These are phyloP conservation scores for Rhabdomys pumilio DNA, from an alignment of 2,797 vertebrate genomes.

Conservation along the genomic window DNA sequence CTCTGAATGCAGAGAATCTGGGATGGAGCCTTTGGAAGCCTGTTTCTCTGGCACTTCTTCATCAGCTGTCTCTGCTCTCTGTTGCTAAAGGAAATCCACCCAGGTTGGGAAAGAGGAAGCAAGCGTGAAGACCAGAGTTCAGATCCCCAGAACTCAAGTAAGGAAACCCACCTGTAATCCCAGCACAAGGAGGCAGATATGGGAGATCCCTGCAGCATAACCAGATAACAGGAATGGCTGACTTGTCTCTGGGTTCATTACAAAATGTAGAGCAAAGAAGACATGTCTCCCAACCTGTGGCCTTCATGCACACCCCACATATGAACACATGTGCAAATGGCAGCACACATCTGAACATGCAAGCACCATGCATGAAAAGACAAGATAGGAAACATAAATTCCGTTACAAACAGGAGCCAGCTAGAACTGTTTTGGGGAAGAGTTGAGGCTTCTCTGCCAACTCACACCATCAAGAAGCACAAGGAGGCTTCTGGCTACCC, in stretches of 20 bases:
- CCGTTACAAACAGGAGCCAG: not conserved
- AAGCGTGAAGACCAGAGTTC: not conserved
- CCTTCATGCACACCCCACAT: not conserved
- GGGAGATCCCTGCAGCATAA: not conserved
- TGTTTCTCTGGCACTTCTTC: not conserved
- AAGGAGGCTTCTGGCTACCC: not conserved
- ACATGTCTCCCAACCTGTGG: not conserved
- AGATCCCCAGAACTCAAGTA: not conserved
- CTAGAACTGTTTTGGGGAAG: not conserved
- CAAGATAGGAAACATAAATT: not conserved
- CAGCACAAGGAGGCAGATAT: not conserved
- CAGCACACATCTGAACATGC: not conserved
- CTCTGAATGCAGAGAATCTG: not conserved
- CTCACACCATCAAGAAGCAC: not conserved
- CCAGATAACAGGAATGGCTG: not conserved
- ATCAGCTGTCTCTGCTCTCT: not conserved
- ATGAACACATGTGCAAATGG: accelerated
- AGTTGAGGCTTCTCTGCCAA: not conserved
- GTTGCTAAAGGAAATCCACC: conserved; percentile 5
- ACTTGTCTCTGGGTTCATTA: not conserved
- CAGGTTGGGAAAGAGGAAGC: not conserved
- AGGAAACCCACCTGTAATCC: not conserved
- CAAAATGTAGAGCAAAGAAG: not conserved
- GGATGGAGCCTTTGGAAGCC: not conserved
- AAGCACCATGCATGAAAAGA: not conserved